These are phyloP conservation scores for Linhomoeus sp. DNA, from an alignment of 2,888 invertebrate genomes.

Conservation along the genomic window DNA sequence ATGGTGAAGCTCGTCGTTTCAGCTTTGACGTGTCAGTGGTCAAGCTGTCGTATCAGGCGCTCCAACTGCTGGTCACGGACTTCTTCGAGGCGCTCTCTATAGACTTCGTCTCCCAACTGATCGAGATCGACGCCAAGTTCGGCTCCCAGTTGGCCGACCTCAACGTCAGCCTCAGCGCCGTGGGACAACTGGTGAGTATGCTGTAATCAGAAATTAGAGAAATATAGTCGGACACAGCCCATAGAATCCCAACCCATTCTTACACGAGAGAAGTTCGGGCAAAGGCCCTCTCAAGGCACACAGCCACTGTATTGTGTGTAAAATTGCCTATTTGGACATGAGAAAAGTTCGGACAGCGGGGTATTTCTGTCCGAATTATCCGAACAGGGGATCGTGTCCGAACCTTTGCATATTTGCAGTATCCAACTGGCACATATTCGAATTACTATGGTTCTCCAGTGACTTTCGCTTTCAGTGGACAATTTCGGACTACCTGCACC, in stretches of 20 bases:
- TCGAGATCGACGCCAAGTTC: constrained; percentile 81
- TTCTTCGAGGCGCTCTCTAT: constrained; percentile 77
- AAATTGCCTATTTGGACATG: no score
- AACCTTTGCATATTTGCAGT: no score
- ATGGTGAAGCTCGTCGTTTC: no score
- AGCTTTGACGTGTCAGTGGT: constrained; percentile 77
- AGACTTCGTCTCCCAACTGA: constrained; percentile 45
- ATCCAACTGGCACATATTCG: no score
- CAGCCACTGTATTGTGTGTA: no score
- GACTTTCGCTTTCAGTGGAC: constrained; percentile 89
- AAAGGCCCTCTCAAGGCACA: no score
- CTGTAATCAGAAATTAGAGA: background rate
- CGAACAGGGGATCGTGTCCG: no score
- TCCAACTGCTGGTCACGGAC: constrained; percentile 80
- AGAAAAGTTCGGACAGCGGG: no score
- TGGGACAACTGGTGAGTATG: constrained; percentile 66
- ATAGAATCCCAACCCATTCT: no score
- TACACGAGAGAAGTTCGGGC: no score
- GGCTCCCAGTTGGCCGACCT: constrained; percentile 86
- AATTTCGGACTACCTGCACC: constrained; percentile 87
- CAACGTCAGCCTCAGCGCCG: constrained; percentile 87
- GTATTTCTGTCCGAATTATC: no score
- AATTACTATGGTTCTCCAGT: no score
- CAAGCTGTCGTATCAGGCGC: constrained; percentile 79
- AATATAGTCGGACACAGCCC: background rate